These are phyloP conservation scores for Elephas maximus DNA, from an alignment of 2,113 vertebrate species.

Conservation along the genomic window DNA sequence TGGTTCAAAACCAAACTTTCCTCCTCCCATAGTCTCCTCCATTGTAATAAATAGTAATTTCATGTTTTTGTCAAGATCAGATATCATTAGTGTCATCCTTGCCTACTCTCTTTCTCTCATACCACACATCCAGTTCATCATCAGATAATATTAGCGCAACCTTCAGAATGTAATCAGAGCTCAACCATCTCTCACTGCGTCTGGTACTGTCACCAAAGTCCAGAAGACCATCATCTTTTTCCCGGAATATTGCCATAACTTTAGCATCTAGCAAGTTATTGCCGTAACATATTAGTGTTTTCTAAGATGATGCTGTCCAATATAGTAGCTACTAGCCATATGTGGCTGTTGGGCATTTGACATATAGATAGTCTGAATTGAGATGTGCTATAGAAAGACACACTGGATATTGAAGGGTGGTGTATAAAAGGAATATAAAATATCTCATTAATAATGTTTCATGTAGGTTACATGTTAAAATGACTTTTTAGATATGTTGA, in stretches of 20 bases:
- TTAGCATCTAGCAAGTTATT: neutral
- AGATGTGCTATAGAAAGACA: neutral
- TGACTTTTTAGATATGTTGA: neutral
- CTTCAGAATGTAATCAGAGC: neutral
- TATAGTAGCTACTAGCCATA: neutral
- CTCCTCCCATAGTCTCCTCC: neutral
- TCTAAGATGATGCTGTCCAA: neutral
- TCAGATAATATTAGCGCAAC: neutral
- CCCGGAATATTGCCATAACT: neutral
- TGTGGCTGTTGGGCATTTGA: neutral
- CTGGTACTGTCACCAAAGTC: neutral
- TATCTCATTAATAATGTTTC: neutral
- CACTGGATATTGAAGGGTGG: neutral
- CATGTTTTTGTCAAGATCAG: neutral
- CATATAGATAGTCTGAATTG: neutral
- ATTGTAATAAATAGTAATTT: neutral
- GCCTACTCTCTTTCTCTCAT: neutral
- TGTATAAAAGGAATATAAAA: constrained; percentile 27
- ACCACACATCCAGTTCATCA: neutral
- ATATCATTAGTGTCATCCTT: neutral
- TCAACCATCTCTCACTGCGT: neutral
- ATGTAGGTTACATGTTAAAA: neutral
- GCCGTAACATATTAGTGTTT: neutral
- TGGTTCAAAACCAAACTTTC: neutral
- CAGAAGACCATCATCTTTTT: neutral